phyloP scores from a whole-genome alignment of 2,113 vertebrate species.

The Polyodon spathula region DNA sequence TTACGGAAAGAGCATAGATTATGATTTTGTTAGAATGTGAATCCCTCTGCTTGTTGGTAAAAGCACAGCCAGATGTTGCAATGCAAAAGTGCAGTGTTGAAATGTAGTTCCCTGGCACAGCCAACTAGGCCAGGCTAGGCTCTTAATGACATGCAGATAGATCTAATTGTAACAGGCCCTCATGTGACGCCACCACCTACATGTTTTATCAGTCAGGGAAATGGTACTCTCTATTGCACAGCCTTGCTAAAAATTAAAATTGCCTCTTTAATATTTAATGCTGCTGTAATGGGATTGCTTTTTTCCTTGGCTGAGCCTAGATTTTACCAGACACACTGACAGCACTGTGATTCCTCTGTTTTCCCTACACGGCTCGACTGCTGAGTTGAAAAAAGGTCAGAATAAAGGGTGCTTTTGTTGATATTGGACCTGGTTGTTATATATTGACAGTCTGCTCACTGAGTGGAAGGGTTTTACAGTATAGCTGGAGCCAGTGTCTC shows the following conservation, averaged over 20 bases:
- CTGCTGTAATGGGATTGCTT: constrained; percentile 32
- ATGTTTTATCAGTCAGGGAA: constrained; percentile 10
- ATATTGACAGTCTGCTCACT: constrained; percentile 45
- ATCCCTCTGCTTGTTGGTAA: constrained; percentile 6
- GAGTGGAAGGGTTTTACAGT: constrained; percentile 42
- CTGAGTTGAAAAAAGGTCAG: constrained; percentile 32
- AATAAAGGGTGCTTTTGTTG: constrained; percentile 49
- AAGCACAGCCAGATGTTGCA: constrained; percentile 16
- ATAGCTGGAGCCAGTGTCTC: constrained; percentile 16
- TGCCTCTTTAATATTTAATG: constrained; percentile 40
- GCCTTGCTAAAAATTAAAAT: constrained; percentile 28
- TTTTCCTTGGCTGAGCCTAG: constrained; percentile 33
- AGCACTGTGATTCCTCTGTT: constrained; percentile 34
- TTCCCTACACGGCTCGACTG: constrained; percentile 28
- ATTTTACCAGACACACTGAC: constrained; percentile 36
- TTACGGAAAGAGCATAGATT: too few species aligned
- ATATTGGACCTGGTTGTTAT: constrained; percentile 34
- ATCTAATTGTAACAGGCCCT: constrained; percentile 12
- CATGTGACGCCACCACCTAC: constrained; percentile 2
- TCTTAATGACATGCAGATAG: constrained; percentile 8
- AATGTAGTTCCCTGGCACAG: constrained; percentile 16
- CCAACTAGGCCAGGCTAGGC: background rate
- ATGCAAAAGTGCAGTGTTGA: constrained; percentile 30
- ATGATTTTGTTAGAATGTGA: too few species aligned
- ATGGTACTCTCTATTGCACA: constrained; percentile 21